Percentiles rank a stretch among this genome's conserved stretches.
These are phyloP conservation scores for Drosophila fulvimacula DNA, from an alignment of 2,888 invertebrate species.

Conservation along the genomic window DNA sequence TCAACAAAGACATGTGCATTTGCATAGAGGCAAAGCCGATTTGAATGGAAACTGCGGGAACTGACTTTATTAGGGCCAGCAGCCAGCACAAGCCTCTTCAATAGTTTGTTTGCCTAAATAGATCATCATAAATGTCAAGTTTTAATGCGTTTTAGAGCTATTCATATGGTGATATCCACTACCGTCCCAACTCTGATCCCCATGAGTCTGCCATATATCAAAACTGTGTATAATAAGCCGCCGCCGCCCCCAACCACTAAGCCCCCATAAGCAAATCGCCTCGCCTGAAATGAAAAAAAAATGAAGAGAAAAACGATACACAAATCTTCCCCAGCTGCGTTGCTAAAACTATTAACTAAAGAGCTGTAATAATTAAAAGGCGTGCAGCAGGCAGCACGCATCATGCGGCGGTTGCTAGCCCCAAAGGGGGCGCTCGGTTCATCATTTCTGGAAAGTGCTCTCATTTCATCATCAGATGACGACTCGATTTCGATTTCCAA, in stretches of 20 bases:
- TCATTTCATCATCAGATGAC: conserved; percentile 72
- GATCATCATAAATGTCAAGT: conserved; percentile 75
- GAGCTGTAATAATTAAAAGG: conserved; percentile 78
- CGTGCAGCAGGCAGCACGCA: conserved; percentile 61
- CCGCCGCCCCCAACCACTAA: conserved; percentile 51
- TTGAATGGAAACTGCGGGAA: conserved; percentile 51
- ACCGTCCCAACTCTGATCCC: conserved; percentile 36
- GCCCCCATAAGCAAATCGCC: conserved; percentile 47
- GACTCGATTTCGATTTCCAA: conserved; percentile 71
- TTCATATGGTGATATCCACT: conserved; percentile 68
- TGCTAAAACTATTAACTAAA: conserved; percentile 78
- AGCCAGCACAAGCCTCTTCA: conserved; percentile 25
- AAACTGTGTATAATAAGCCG: conserved; percentile 26
- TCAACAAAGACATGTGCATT: conserved; percentile 47
- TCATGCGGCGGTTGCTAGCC: conserved; percentile 56
- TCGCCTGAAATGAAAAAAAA: conserved; percentile 6
- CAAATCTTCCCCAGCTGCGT: conserved; percentile 70
- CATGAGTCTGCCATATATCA: conserved; percentile 54
- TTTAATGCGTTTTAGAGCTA: conserved; percentile 58
- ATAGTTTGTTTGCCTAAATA: conserved; percentile 69
- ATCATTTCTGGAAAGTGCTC: conserved; percentile 57
- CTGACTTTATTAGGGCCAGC: conserved; percentile 53
- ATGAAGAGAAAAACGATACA: conserved; percentile 20
- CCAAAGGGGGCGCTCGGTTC: conserved; percentile 21
- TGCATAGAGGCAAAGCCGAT: conserved; percentile 22